Percentiles rank a stretch among this genome's conserved stretches.
Evolutionary conservation across 2,797 vertebrate genomes (phyloP).

Genomic region (Amblyopsis hoosieri): DNA sequence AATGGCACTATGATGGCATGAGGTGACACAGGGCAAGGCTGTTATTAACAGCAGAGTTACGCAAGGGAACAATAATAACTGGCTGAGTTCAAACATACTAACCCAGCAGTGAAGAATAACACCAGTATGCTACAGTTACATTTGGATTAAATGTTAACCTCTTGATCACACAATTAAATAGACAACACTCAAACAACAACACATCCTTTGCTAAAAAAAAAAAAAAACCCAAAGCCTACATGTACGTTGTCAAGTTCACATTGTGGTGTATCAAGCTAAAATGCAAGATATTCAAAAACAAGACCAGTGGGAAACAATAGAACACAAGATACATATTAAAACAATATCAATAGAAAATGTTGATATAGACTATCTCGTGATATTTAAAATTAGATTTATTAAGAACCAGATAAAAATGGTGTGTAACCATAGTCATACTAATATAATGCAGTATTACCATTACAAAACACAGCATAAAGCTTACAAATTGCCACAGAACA

Average conservation of each 20-base stretch:
- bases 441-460: not conserved
- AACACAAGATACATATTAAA: too few relatives aligned
- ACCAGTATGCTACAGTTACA: not conserved
- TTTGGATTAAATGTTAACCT: not conserved
- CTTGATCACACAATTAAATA: too few relatives aligned
- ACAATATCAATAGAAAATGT: too few relatives aligned
- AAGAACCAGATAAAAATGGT: not conserved
- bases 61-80: constrained; percentile 11
- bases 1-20: constrained; percentile 5
- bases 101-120: not conserved
- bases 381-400: not conserved
- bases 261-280: not conserved
- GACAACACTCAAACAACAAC: too few relatives aligned
- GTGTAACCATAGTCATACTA: not conserved
- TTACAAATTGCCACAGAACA: constrained; percentile 42
- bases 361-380: too few relatives aligned
- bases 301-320: too few relatives aligned
- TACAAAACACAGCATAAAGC: constrained; percentile 2
- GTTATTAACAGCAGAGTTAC: constrained; percentile 28
- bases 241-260: too few relatives aligned
- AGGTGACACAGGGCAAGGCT: constrained; percentile 10
- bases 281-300: not conserved
- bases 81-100: constrained; percentile 19
- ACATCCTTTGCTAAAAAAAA: too few relatives aligned
- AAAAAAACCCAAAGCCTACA: too few relatives aligned